These are phyloP conservation scores for Argyra leucocephala DNA, from an alignment of 2,888 invertebrate genomes.

Conservation along the genomic window DNA sequence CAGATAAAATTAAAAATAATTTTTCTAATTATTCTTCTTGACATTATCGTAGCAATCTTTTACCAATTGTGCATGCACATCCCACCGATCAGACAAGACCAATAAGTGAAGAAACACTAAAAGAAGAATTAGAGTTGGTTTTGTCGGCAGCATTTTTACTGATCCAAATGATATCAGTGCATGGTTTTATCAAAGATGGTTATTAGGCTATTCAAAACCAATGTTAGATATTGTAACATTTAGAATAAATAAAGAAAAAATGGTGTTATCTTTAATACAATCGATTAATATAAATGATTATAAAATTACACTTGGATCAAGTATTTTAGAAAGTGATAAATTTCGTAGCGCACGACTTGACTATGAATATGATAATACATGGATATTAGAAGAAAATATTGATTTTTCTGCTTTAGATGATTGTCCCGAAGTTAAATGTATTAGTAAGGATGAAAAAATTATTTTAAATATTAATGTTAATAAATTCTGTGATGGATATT, in stretches of 20 bases:
- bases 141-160: slow-evolving; percentile 92
- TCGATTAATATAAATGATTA: slow-evolving; percentile 28
- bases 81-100: slow-evolving; percentile 44
- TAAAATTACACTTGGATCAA: background rate
- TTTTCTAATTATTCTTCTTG: slow-evolving; percentile 99
- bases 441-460: slow-evolving; percentile 29
- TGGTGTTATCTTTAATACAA: slow-evolving; percentile 33
- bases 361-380: slow-evolving; percentile 19
- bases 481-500: slow-evolving; percentile 28
- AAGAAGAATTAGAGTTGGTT: slow-evolving; percentile 75
- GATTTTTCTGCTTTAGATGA: background rate
- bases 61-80: slow-evolving; percentile 62
- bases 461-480: slow-evolving; percentile 27
- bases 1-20: slow-evolving; percentile 77
- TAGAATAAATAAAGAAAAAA: slow-evolving; percentile 30
- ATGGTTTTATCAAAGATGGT: slow-evolving; percentile 98
- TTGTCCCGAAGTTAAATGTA: slow-evolving; percentile 20
- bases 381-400: slow-evolving; percentile 19
- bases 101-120: slow-evolving; percentile 47
- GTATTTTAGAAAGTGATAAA: background rate
- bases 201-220: slow-evolving; percentile 49
- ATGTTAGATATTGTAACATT: slow-evolving; percentile 35
- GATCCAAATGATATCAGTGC: slow-evolving; percentile 97
- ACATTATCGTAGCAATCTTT: slow-evolving; percentile 89
- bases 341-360: background rate